phyloP scores from a whole-genome alignment of 2,888 invertebrate genomes.

The Balanococcus diminutus region DNA sequence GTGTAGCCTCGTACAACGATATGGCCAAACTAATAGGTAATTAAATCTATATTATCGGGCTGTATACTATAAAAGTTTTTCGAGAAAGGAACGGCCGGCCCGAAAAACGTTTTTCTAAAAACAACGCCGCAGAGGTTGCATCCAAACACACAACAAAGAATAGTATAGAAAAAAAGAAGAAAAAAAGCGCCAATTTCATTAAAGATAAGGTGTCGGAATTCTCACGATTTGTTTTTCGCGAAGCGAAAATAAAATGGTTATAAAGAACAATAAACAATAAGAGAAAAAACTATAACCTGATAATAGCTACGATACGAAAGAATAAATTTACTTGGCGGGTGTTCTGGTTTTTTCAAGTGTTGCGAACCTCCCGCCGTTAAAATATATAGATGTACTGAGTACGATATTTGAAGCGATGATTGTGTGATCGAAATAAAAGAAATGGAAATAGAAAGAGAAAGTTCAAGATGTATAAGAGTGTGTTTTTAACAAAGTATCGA shows the following conservation, averaged over 20 bases:
- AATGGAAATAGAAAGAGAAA: conserved; percentile 10
- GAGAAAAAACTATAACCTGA: conserved; percentile 50
- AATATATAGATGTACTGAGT: conserved; percentile 42
- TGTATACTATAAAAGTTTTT: background rate
- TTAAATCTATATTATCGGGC: conserved; percentile 2
- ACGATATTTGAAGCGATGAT: conserved; percentile 32
- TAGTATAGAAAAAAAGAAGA: background rate
- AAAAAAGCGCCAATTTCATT: conserved; percentile 28
- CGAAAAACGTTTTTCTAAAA: background rate
- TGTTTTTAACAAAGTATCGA: background rate
- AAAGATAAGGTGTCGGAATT: conserved; percentile 25
- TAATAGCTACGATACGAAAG: conserved; percentile 41
- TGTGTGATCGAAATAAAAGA: conserved; percentile 24
- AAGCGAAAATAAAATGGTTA: conserved; percentile 43
- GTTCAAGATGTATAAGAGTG: background rate
- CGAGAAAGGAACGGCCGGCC: background rate
- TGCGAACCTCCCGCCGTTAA: conserved; percentile 44
- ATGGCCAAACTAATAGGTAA: background rate
- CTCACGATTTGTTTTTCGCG: conserved; percentile 34
- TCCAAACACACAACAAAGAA: background rate
- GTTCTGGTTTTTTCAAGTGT: conserved; percentile 36
- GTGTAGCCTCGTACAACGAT: background rate
- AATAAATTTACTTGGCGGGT: conserved; percentile 48
- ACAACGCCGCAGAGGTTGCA: background rate
- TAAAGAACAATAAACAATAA: conserved; percentile 50